Conservation (phyloP, 2,888 invertebrate species). For the Agriopis marginaria region DNA sequence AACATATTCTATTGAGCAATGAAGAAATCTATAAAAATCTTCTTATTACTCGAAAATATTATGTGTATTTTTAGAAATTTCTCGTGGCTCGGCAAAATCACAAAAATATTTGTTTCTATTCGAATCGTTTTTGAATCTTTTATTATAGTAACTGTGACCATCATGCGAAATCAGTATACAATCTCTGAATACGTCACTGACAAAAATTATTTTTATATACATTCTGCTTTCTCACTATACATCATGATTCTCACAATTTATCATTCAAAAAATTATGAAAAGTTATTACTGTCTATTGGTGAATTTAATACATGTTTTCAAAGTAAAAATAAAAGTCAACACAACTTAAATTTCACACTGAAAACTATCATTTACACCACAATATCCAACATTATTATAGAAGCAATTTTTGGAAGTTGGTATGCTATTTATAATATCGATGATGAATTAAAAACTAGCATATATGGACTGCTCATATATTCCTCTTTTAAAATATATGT, state of each 20-base stretch:
- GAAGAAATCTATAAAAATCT: background rate
- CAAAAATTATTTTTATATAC: background rate
- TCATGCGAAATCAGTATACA: background rate
- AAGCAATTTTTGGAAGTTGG: background rate
- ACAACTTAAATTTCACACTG: background rate
- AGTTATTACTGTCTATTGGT: background rate
- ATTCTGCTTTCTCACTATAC: background rate
- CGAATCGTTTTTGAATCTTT: background rate
- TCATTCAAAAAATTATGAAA: slow-evolving; percentile 10
- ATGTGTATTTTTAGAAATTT: background rate
- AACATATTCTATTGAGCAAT: background rate
- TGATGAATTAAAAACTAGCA: background rate
- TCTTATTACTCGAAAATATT: background rate
- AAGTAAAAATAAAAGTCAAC: background rate
- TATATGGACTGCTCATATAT: background rate
- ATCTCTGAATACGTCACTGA: background rate
- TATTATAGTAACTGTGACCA: background rate
- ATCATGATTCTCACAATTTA: background rate
- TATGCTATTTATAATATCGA: background rate
- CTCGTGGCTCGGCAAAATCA: background rate
- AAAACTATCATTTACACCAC: background rate
- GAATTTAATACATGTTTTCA: background rate
- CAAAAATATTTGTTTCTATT: background rate
- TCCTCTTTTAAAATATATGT: background rate
- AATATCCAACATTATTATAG: background rate